A percentile compares a stretch with the other conserved stretches of the same genome.
Conservation (phyloP, 2,888 invertebrate genomes). For the Graphium colonna region DNA sequence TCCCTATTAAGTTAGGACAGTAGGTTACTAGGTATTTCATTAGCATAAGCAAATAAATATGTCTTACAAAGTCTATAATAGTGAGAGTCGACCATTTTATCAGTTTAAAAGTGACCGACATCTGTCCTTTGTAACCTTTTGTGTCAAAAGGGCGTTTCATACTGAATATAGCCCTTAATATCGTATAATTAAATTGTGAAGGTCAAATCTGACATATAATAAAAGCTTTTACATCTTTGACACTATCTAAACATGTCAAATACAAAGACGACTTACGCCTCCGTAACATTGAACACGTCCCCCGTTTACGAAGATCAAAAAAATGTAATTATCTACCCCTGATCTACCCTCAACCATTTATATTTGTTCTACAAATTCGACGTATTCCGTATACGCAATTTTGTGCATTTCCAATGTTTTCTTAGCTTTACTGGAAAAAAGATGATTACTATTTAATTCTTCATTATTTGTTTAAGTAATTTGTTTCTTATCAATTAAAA, state of each 20-base stretch:
- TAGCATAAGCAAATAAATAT: too few relatives aligned
- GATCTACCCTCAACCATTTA: constrained; percentile 78
- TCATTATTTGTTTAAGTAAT: too few relatives aligned
- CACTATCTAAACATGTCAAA: constrained; percentile 63
- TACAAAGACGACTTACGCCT: constrained; percentile 45
- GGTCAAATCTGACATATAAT: too few relatives aligned
- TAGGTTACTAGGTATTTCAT: constrained; percentile 34
- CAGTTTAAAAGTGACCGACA: too few relatives aligned
- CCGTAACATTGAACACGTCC: constrained; percentile 54
- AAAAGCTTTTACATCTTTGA: constrained; percentile 53
- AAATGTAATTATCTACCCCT: constrained; percentile 80
- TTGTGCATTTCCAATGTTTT: constrained; percentile 44
- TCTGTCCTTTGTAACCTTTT: too few relatives aligned
- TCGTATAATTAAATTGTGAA: too few relatives aligned
- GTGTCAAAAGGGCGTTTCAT: too few relatives aligned
- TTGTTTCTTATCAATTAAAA: too few relatives aligned
- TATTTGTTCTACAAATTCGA: constrained; percentile 80
- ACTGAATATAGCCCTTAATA: too few relatives aligned
- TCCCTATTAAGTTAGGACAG: background rate
- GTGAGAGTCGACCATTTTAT: too few relatives aligned
- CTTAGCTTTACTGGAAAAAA: constrained; percentile 5
- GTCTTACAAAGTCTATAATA: too few relatives aligned
- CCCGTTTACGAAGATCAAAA: constrained; percentile 71
- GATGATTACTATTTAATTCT: too few relatives aligned
- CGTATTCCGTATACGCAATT: constrained; percentile 70